Evolutionary conservation across 1,140 invertebrate species (phyloP), one percentile per base, ranked within the genome.

Genomic region (Limonius californicus): DNA sequence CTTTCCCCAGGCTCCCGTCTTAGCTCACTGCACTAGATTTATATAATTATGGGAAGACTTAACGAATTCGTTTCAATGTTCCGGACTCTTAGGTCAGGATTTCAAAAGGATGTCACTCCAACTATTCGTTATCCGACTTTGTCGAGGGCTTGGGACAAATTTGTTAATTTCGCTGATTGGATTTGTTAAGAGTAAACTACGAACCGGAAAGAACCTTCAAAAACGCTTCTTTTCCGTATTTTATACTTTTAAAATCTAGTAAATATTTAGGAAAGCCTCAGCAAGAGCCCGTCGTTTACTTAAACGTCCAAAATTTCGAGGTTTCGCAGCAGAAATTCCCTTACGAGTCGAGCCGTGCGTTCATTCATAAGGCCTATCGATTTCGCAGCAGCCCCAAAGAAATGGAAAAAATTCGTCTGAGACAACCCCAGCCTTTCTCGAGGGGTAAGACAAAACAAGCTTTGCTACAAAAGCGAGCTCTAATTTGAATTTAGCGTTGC

Each of bases 11-110:
- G 35, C 55, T 57, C 47, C 55, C 32, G 55, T 62, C 61, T 62
- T 62, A 62, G 55, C 61, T 62, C 61, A 42, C 53, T 62, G 61
- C 61, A 57, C 61, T 57, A 62, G 61, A 62, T 62, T 62, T 54
- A 57, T 62, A 62, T 62, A 62, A 62, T 62, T 62, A 57, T 55
- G 53, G 2, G 23, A 55, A 50, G 53, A 55, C 21, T 55, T 30
- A 27, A 55, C 21, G 15, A 55, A 55, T 30, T 55, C 53, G 30
- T 55, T 55, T 55, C 20, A 23, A 14, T 27, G 53, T 55, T 32
- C 18, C 15, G 30, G 12, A 32, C 53, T 27, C 53, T 23, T 55
- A 50, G 27, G 21, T 18, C 4, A 1, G 20, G 27, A 32, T 55
- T 55, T 55, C 14, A 45, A 45, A 45, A 45, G 42, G 42, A 27